Percentiles rank a stretch among this genome's conserved stretches.
Conservation (phyloP, 2,113 vertebrate genomes). For the Dascyllus trimaculatus region DNA sequence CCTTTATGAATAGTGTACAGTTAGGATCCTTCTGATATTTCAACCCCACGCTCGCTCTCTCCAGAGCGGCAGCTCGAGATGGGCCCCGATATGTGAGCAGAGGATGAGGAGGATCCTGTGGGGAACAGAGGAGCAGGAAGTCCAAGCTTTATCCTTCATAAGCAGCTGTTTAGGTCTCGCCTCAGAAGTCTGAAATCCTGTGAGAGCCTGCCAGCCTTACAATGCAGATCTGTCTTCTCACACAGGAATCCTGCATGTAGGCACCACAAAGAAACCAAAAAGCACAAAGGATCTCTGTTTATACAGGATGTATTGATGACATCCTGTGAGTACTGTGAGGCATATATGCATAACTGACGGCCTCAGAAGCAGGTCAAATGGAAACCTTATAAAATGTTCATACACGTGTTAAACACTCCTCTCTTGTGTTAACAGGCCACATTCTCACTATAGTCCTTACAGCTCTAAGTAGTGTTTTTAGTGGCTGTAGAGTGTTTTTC, state of each 20-base stretch:
- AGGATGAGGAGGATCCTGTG: slow-evolving; percentile 45
- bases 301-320: slow-evolving; percentile 55
- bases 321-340: slow-evolving; percentile 46
- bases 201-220: slow-evolving; percentile 55
- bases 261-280: slow-evolving; percentile 44
- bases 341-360: background rate
- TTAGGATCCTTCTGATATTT: slow-evolving; percentile 61
- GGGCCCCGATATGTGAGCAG: slow-evolving; percentile 54
- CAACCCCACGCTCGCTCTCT: slow-evolving; percentile 26
- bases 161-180: slow-evolving; percentile 68
- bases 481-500: slow-evolving; percentile 44
- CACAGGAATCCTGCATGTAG: slow-evolving; percentile 48
- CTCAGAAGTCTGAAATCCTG: slow-evolving; percentile 70
- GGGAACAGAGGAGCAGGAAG: slow-evolving; percentile 70
- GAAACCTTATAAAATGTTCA: slow-evolving; percentile 15
- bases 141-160: slow-evolving; percentile 71
- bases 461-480: slow-evolving; percentile 34
- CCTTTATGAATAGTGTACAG: slow-evolving; percentile 55
- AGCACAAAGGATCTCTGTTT: slow-evolving; percentile 63
- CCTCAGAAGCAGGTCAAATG: background rate
- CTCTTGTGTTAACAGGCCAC: background rate
- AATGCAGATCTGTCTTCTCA: slow-evolving; percentile 63
- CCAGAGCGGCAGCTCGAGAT: slow-evolving; percentile 54
- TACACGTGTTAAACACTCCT: background rate
- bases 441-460: background rate